Conservation (phyloP, 2,797 vertebrate species). For the Denticeps clupeoides region DNA sequence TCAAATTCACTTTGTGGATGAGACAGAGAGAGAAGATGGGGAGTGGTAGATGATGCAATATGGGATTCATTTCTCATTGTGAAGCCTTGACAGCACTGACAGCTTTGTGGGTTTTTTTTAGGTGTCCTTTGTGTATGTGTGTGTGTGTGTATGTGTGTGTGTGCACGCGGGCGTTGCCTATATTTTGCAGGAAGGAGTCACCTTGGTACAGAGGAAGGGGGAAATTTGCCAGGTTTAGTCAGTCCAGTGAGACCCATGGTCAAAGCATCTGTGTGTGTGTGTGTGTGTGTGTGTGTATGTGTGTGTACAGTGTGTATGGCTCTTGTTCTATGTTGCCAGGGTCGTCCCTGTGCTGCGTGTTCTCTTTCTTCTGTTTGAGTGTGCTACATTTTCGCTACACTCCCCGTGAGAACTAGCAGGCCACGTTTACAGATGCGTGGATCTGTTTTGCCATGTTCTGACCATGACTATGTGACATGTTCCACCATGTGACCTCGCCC, state of each 20-base stretch:
- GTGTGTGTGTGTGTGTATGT: slow-evolving; percentile 8
- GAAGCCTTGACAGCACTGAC: slow-evolving; percentile 19
- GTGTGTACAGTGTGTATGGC: background rate
- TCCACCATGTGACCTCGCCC: too few species aligned
- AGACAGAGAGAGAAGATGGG: too few species aligned
- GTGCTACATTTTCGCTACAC: too few species aligned
- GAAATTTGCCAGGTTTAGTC: slow-evolving; percentile 70
- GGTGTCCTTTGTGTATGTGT: background rate
- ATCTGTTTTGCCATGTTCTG: too few species aligned
- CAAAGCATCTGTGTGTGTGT: slow-evolving; percentile 32
- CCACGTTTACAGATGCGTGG: too few species aligned
- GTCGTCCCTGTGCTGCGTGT: slow-evolving; percentile 7
- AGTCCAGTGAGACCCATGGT: slow-evolving; percentile 68
- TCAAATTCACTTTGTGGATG: too few species aligned
- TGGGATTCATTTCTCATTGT: too few species aligned
- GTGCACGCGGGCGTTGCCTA: slow-evolving; percentile 34
- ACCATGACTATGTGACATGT: too few species aligned
- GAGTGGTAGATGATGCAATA: too few species aligned
- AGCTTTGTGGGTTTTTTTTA: too few species aligned
- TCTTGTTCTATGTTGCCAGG: slow-evolving; percentile 1
- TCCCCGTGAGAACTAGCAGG: too few species aligned
- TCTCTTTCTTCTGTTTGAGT: background rate
- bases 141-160: slow-evolving; percentile 17
- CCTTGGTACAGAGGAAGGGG: slow-evolving; percentile 66
- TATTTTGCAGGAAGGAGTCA: slow-evolving; percentile 66